Conservation (phyloP, 2,888 invertebrate species). For the Willowsia nigromaculata region DNA sequence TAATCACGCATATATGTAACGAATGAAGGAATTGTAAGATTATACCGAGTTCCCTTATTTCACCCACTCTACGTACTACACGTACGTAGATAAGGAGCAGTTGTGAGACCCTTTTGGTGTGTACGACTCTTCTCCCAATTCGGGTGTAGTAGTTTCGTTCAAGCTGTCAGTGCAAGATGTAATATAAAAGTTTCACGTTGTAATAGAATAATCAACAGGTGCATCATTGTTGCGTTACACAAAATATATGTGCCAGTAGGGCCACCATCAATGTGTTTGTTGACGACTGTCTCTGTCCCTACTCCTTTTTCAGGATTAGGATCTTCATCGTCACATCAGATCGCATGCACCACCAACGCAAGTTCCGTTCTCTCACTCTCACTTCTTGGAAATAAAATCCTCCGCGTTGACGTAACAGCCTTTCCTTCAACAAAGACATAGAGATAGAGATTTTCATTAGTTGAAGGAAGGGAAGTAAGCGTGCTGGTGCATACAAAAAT, state of each 20-base stretch:
- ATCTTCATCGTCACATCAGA: slow-evolving; percentile 61
- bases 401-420: slow-evolving; percentile 48
- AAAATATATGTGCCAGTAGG: slow-evolving; percentile 48
- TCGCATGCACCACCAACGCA: slow-evolving; percentile 40
- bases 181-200: slow-evolving; percentile 35
- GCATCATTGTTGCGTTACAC: slow-evolving; percentile 9
- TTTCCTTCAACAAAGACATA: slow-evolving; percentile 39
- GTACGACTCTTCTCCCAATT: slow-evolving; percentile 25
- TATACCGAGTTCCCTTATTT: slow-evolving; percentile 34
- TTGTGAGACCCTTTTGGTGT: slow-evolving; percentile 1
- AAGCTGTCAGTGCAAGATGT: slow-evolving; percentile 61
- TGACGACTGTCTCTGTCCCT: neutral
- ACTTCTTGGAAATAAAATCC: slow-evolving; percentile 29
- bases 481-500: slow-evolving; percentile 13
- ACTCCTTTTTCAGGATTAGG: slow-evolving; percentile 41
- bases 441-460: slow-evolving; percentile 35
- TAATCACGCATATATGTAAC: neutral
- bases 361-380: slow-evolving; percentile 53
- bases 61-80: neutral
- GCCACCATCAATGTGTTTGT: neutral
- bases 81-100: neutral
- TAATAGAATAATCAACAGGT: slow-evolving; percentile 21
- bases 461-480: slow-evolving; percentile 41
- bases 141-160: slow-evolving; percentile 49
- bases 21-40: neutral